Percentiles rank a stretch among this genome's conserved stretches.
These are phyloP conservation scores for Procambarus virginalis DNA, from an alignment of 1,140 invertebrate genomes.

Conservation along the genomic window DNA sequence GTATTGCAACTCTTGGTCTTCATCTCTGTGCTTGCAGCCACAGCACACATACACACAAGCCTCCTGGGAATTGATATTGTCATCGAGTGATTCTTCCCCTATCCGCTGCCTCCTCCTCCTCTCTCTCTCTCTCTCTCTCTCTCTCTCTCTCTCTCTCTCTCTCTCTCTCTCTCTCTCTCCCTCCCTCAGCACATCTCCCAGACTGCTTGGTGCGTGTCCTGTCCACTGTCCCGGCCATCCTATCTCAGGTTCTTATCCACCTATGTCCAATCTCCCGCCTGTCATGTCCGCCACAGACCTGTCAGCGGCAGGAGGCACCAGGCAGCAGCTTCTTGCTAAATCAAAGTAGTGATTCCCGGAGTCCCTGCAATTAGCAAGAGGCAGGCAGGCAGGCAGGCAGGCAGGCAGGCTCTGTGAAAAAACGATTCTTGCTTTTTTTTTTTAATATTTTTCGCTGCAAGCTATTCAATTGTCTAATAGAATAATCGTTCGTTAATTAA, in stretches of 20 bases:
- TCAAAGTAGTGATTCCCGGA: slow-evolving; percentile 19
- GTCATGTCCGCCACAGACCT: slow-evolving; percentile 52
- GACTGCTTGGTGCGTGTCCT: slow-evolving; percentile 49
- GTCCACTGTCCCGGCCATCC: slow-evolving; percentile 35
- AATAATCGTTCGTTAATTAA: slow-evolving; percentile 44
- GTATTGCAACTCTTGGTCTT: too few species aligned
- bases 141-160: background rate
- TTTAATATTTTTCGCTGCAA: background rate
- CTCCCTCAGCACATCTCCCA: background rate
- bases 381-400: background rate
- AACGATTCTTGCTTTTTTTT: background rate
- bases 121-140: background rate
- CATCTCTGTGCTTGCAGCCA: too few species aligned
- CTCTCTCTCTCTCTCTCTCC: slow-evolving; percentile 28
- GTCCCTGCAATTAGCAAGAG: slow-evolving; percentile 47
- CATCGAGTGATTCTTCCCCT: too few species aligned
- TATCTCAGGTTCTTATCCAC: slow-evolving; percentile 40
- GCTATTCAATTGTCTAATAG: slow-evolving; percentile 26
- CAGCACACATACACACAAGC: too few species aligned
- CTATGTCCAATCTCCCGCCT: slow-evolving; percentile 61
- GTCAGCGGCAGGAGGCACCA: slow-evolving; percentile 44
- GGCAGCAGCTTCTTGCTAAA: slow-evolving; percentile 42
- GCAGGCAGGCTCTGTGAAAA: background rate
- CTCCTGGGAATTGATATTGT: too few species aligned
- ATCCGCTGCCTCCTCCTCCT: too few species aligned